These are phyloP conservation scores for Lytechinus variegatus DNA, from an alignment of 35 echinoderm and acorn worm species.

Conservation along the genomic window DNA sequence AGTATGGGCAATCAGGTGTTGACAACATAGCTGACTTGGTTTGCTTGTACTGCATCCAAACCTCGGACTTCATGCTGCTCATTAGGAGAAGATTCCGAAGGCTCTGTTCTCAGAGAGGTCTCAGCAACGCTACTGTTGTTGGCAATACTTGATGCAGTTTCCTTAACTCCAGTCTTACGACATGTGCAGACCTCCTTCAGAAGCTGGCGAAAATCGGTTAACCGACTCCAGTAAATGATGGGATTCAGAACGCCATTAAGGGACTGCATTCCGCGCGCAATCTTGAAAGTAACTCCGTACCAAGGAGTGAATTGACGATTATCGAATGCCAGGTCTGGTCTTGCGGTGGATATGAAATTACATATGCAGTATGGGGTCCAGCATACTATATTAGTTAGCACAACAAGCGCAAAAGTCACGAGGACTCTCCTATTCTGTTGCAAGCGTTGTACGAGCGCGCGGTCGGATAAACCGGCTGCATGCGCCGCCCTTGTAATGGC, in stretches of 20 bases:
- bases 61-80: background rate
- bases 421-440: background rate
- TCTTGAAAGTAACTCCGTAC: background rate
- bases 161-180: background rate
- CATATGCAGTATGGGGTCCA: background rate
- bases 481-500: background rate
- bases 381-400: background rate
- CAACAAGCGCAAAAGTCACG: background rate
- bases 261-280: background rate
- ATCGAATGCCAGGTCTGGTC: background rate
- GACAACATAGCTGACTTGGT: background rate
- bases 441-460: background rate
- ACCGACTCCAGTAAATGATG: constrained; percentile 14
- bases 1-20: background rate
- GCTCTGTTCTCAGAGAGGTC: background rate
- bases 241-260: background rate
- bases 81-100: background rate
- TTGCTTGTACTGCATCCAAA: background rate
- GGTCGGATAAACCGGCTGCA: background rate
- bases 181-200: background rate
- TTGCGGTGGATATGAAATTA: background rate
- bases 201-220: constrained; percentile 25
- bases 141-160: background rate
- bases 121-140: background rate
- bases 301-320: background rate